Conservation (phyloP, 2,888 invertebrate genomes). For the Cataglyphis altisquamis region DNA sequence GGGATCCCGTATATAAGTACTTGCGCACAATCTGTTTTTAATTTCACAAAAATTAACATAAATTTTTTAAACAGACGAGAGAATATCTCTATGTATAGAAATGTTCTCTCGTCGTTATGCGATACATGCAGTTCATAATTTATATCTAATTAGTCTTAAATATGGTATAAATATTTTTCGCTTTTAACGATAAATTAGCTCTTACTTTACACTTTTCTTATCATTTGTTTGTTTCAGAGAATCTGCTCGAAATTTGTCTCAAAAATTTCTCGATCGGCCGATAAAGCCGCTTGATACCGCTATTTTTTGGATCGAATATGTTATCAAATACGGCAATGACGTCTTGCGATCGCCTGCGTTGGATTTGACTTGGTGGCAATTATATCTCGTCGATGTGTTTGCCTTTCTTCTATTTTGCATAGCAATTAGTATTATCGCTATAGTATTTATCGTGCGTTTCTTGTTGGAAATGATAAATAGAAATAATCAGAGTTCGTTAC, state of each 20-base stretch:
- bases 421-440: constrained; percentile 6
- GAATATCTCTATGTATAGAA: background rate
- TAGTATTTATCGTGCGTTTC: constrained; percentile 16
- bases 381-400: constrained; percentile 78
- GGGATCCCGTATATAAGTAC: constrained; percentile 79
- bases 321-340: constrained; percentile 76
- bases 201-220: background rate
- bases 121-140: background rate
- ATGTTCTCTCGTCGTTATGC: background rate
- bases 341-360: constrained; percentile 77
- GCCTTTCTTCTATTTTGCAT: constrained; percentile 37
- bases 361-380: constrained; percentile 82
- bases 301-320: constrained; percentile 81
- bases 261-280: constrained; percentile 80
- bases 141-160: background rate
- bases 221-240: constrained; percentile 60
- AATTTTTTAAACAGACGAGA: background rate
- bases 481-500: no score
- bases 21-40: background rate
- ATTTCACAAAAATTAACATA: background rate
- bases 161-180: background rate
- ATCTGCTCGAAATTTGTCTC: constrained; percentile 66
- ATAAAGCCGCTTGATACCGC: constrained; percentile 77
- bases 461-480: constrained; percentile 28
- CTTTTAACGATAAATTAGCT: background rate